Evolutionary conservation across 2,888 invertebrate species (phyloP), one percentile per base, ranked within the genome.

Genomic region (Sisyra terminalis): DNA sequence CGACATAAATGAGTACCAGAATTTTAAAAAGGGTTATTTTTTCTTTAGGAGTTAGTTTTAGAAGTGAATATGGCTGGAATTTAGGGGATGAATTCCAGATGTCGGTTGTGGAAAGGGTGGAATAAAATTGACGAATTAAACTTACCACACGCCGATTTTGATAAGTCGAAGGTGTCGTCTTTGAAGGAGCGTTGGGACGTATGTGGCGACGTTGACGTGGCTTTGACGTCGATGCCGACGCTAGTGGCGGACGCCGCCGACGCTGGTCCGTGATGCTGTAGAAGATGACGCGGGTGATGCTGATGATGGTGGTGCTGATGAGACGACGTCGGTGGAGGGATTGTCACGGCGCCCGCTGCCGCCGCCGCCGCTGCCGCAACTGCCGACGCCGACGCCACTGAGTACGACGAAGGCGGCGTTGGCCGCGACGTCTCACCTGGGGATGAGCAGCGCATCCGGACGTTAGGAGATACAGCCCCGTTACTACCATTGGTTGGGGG

Each of bases 131-230:
- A 9, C 18, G n/a, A 29, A 6, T 16, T n/a, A 36, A n/a, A 65
- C 71, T 68, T 54, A 77, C 78, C 76, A 53, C 72, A 62, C 47
- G 72, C 65, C 45, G 69, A 67, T 57, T 77, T 77, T 55, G 71
- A 70, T 48, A 73, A 66, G 52, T 70, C 70, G 53, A 59, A 60
- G 44, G 75, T 74, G 51, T 75, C 75, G 55, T 78, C 78, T 58
- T 24, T 24, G 24, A 24, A 24, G 7, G 24, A 24, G 3, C 24
- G 24, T 24, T 24, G 24, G 24, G 24, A 7, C 24, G 24, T 24
- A 24, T 73, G 74, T 53, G 78, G 78, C 39, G 71, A 66, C 7
- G 73, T 71, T 29, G 72, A 67, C 45, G 72, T 70, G 1, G 46
- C 46, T 51, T 45, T 43, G 64, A 54, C 35, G 63, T 66, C 53